Evolutionary conservation across 2,888 invertebrate species (phyloP), one percentile per base, ranked within the genome.

Genomic region (Drosophila fungiperda): DNA sequence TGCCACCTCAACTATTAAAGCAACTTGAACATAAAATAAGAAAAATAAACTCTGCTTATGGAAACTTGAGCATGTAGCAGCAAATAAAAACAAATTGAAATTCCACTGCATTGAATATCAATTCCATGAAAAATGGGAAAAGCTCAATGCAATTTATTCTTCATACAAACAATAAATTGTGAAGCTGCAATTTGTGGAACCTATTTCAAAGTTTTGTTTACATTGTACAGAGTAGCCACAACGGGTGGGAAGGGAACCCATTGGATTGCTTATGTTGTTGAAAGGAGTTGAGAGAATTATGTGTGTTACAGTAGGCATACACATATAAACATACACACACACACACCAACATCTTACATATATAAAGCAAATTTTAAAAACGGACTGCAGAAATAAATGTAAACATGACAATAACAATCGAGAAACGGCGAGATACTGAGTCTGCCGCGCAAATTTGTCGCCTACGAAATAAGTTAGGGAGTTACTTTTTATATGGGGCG

Each of bases 281-380:
- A 67, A 65, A 59, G 63, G 64, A 83, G 81, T 78, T 85, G 83
- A 83, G 63, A 80, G 80, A 87, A 68, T 80, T 85, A 76, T 84
- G 50, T 66, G 53, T 33, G 40, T 45, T 33, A 15, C 20, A 42
- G 63, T 71, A 68, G 65, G 68, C 70, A 68, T 61, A 73, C 32
- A 23, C 12, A 26, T 3, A 15, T 12, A 3, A 17, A 57, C 17
- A 45, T 29, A 42, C 11, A 20, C 3, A 45, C 1, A 45, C 3
- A 7, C 3, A 45, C 12, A 12, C 20, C 12, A 15, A 20, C 8
- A 1, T 45, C 20, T 20, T 32, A n/a, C 7, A 33, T n/a, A 29
- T 23, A n/a, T 23, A 58, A 17, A 20, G 32, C 54, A 33, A 50
- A 23, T 40, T 55, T n/a, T 36, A 45, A 40, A 42, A 23, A 49